phyloP scores from a whole-genome alignment of 1,140 invertebrate genomes.

The Drosophila kanapiae region DNA sequence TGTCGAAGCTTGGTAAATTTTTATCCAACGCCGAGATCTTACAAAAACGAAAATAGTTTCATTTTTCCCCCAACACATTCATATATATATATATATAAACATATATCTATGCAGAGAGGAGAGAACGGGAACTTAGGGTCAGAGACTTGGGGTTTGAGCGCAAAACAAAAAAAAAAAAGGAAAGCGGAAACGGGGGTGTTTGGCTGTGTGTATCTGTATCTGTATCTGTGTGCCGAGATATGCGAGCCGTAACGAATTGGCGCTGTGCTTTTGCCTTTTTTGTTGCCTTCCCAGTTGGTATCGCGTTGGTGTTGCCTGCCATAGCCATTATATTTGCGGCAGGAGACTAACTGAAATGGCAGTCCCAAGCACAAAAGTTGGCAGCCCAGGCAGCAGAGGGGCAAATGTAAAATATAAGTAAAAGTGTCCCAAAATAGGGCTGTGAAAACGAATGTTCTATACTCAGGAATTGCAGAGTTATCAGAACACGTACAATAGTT shows the following conservation, averaged over 20 bases:
- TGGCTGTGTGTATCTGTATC: slow-evolving; percentile 23
- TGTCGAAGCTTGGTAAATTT: slow-evolving; percentile 55
- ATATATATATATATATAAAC: background rate
- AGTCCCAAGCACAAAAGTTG: slow-evolving; percentile 69
- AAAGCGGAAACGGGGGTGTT: slow-evolving; percentile 61
- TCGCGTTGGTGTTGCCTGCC: slow-evolving; percentile 14
- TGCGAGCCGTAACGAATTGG: slow-evolving; percentile 71
- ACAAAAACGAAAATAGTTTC: slow-evolving; percentile 75
- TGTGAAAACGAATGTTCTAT: background rate
- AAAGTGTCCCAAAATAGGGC: slow-evolving; percentile 1
- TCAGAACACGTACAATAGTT: background rate
- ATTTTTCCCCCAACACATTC: slow-evolving; percentile 27
- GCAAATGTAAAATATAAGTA: slow-evolving; percentile 32
- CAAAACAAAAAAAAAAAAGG: slow-evolving; percentile 1
- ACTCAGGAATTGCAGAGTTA: background rate
- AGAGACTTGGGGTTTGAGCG: slow-evolving; percentile 29
- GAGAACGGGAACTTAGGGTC: slow-evolving; percentile 9
- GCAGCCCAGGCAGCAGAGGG: slow-evolving; percentile 31
- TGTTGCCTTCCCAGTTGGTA: slow-evolving; percentile 17
- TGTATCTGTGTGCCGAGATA: slow-evolving; percentile 45
- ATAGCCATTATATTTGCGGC: slow-evolving; percentile 55
- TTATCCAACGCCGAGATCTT: slow-evolving; percentile 73
- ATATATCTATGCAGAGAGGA: slow-evolving; percentile 1
- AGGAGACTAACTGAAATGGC: slow-evolving; percentile 73
- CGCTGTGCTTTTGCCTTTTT: slow-evolving; percentile 27